Evolutionary conservation across 2,888 invertebrate genomes (phyloP).

Genomic region (Saturnia japonica): DNA sequence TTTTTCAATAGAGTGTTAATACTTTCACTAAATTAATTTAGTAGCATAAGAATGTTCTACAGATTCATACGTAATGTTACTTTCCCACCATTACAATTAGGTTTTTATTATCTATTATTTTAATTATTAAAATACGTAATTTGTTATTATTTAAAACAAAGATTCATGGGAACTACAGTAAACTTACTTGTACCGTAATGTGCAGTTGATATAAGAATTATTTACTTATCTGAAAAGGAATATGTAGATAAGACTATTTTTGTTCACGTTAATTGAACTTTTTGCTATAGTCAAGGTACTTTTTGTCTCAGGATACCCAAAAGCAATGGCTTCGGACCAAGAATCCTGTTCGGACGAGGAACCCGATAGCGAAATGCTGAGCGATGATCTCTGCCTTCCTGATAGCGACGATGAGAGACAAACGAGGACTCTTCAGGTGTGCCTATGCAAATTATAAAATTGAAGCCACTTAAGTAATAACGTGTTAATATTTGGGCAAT

Average conservation of each 20-base stretch:
- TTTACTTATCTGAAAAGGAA: neutral
- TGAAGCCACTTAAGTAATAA: neutral
- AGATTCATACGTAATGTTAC: no score
- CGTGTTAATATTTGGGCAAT: no score
- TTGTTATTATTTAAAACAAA: no score
- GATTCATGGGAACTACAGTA: no score
- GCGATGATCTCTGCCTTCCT: constrained; percentile 88
- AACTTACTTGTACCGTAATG: no score
- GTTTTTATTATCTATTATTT: no score
- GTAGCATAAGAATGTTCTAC: no score
- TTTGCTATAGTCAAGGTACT: constrained; percentile 21
- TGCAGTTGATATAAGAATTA: no score
- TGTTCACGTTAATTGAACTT: constrained; percentile 20
- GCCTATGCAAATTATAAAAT: neutral
- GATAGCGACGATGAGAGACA: constrained; percentile 89
- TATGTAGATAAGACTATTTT: neutral
- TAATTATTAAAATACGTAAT: no score
- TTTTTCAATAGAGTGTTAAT: no score
- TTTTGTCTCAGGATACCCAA: constrained; percentile 42
- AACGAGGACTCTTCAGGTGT: constrained; percentile 56
- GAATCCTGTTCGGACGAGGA: constrained; percentile 78
- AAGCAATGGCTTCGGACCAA: constrained; percentile 71
- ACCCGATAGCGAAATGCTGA: constrained; percentile 81
- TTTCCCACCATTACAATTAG: no score
- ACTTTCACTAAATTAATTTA: no score